Percentiles rank a stretch among this genome's conserved stretches.
Evolutionary conservation across 2,888 invertebrate genomes (phyloP).

Genomic region (Rhamphomyia laevipes): DNA sequence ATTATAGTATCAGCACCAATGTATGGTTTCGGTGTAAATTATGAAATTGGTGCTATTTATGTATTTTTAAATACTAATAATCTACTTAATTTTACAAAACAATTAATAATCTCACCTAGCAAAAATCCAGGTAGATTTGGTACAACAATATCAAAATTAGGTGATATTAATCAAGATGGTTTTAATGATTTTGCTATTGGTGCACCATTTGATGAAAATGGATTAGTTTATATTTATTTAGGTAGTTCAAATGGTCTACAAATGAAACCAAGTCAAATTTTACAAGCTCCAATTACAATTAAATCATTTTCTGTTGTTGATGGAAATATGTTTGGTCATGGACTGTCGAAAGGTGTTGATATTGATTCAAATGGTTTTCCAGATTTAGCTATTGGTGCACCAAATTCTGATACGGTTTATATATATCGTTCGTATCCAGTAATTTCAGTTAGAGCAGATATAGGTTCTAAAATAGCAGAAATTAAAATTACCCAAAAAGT

Average conservation of each 20-base stretch:
- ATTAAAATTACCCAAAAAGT: slow-evolving; percentile 17
- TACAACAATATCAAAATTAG: slow-evolving; percentile 15
- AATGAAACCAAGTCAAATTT: slow-evolving; percentile 24
- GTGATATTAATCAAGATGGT: slow-evolving; percentile 52
- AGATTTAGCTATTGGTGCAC: slow-evolving; percentile 27
- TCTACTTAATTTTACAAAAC: slow-evolving; percentile 13
- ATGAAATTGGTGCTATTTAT: slow-evolving; percentile 23
- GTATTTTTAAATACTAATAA: slow-evolving; percentile 18
- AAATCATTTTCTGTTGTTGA: background rate
- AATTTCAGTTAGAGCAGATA: slow-evolving; percentile 16
- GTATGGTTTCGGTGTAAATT: slow-evolving; percentile 16
- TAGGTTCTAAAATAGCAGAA: slow-evolving; percentile 17
- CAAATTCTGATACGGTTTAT: slow-evolving; percentile 26
- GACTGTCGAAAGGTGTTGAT: slow-evolving; percentile 30
- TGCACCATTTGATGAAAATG: slow-evolving; percentile 45
- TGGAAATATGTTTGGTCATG: slow-evolving; percentile 30
- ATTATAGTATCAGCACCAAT: slow-evolving; percentile 48
- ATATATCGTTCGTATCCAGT: slow-evolving; percentile 27
- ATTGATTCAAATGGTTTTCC: slow-evolving; percentile 21
- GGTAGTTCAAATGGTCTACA: slow-evolving; percentile 26
- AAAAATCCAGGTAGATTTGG: slow-evolving; percentile 17
- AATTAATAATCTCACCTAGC: slow-evolving; percentile 10
- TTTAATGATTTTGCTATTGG: slow-evolving; percentile 49
- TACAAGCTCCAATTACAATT: slow-evolving; percentile 15
- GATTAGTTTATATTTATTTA: slow-evolving; percentile 45